Evolutionary conservation across 2,113 vertebrate species (phyloP), one percentile per base, ranked within the genome.

Genomic region (Anarrhichthys ocellatus): DNA sequence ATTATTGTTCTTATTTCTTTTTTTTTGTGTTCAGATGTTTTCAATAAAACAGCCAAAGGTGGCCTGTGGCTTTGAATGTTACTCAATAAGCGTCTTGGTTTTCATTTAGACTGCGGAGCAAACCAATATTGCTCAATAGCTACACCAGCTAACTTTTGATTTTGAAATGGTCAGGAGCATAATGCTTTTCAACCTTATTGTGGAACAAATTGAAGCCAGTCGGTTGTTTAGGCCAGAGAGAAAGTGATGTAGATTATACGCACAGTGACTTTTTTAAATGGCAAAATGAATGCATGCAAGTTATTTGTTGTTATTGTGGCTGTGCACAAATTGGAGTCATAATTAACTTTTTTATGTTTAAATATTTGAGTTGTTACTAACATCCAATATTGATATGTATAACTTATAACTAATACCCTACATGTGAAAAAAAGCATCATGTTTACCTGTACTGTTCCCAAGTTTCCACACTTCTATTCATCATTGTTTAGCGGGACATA

Each of bases 401-500:
- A n/a, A 27, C 36, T 38, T 24, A 15, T n/a, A 46, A 44, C 4
- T 7, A 56, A 70, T 6, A 46, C 8, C 20, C 14, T 48, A 11
- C 32, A 36, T 50, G 8, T 44, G 4, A 42, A 42, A 59, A 40
- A 58, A 50, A 14, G 24, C 56, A 18, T 17, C 10, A 20, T 34
- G 17, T 36, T 59, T 63, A 22, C 69, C 46, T 44, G n/a, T 62
- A 14, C 29, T 34, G 1, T 76, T 64, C 73, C 50, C 4, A 7
- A 68, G 71, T 77, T 77, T 71, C 42, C 62, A 22, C 14, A 13
- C 34, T 71, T 74, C 48, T 56, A 64, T 87, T 76, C 18, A 50
- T 67, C 32, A 38, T 17, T 78, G 73, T 75, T 72, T 58, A 71
- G 76, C 59, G 46, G 66, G 78, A 73, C 82, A 59, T 80, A 50